phyloP scores from a whole-genome alignment of 2,113 vertebrate genomes.

The Pimephales promelas region DNA sequence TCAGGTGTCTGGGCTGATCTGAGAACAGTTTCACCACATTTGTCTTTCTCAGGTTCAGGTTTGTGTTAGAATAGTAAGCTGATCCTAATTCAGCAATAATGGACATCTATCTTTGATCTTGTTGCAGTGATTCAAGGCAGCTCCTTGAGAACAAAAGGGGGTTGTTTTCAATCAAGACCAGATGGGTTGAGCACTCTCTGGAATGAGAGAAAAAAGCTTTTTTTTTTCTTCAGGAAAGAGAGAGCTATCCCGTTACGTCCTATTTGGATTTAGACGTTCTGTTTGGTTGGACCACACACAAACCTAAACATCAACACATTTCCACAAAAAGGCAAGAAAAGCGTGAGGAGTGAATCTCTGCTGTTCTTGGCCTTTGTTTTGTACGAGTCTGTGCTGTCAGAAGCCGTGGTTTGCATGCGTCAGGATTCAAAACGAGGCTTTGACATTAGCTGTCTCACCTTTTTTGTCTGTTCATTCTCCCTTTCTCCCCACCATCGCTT shows the following conservation, averaged over 20 bases:
- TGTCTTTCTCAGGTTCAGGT: not conserved
- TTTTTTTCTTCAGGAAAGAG: slow-evolving; percentile 11
- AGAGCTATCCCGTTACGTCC: slow-evolving; percentile 34
- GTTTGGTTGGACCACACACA: slow-evolving; percentile 42
- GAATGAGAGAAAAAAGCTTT: slow-evolving; percentile 24
- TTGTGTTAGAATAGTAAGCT: not conserved
- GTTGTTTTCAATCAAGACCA: slow-evolving; percentile 43
- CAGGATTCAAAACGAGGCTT: slow-evolving; percentile 11
- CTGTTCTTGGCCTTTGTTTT: slow-evolving; percentile 1
- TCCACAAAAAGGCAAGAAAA: slow-evolving; percentile 22
- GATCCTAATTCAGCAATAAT: slow-evolving; percentile 23
- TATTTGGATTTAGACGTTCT: slow-evolving; percentile 34
- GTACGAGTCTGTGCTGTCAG: not conserved
- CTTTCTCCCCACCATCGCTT: not conserved
- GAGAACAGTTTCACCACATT: not conserved
- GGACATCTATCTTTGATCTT: slow-evolving; percentile 25
- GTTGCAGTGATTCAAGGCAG: slow-evolving; percentile 1
- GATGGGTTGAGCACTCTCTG: slow-evolving; percentile 31
- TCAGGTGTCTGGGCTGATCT: slow-evolving; percentile 10
- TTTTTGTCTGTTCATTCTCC: slow-evolving; percentile 38
- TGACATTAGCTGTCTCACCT: slow-evolving; percentile 52
- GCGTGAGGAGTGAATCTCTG: slow-evolving; percentile 1
- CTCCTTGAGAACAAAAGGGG: slow-evolving; percentile 34
- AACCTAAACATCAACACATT: slow-evolving; percentile 31
- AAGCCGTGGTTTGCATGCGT: slow-evolving; percentile 35